These are phyloP conservation scores for Poecilus cupreus DNA, from an alignment of 2,888 invertebrate species.

Conservation along the genomic window DNA sequence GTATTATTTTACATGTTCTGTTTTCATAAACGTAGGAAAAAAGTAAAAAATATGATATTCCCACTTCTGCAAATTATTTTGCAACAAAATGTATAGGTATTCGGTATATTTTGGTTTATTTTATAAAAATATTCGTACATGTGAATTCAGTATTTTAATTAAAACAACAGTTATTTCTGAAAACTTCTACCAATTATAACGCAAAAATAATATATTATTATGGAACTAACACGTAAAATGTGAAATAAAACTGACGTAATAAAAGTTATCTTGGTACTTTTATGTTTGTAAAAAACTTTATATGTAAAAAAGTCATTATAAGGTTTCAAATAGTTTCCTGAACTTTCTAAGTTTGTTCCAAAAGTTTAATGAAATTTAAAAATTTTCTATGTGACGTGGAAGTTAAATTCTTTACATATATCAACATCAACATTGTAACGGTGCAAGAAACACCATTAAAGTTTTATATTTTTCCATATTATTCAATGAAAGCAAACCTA, in stretches of 20 bases:
- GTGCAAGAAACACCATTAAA: neutral
- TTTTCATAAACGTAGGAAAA: too few relatives aligned
- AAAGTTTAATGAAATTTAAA: conserved; percentile 32
- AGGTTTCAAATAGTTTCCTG: conserved; percentile 2
- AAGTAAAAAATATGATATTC: too few relatives aligned
- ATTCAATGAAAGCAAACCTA: too few relatives aligned
- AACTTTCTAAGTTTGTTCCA: conserved; percentile 6
- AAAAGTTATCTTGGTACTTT: neutral
- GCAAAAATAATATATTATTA: neutral
- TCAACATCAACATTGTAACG: conserved; percentile 23
- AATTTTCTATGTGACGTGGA: conserved; percentile 5
- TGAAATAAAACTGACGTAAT: neutral
- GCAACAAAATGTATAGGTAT: too few relatives aligned
- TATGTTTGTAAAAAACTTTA: conserved; percentile 16
- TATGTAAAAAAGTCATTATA: conserved; percentile 16
- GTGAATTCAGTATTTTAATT: too few relatives aligned
- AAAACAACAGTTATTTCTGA: neutral
- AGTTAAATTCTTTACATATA: conserved; percentile 20
- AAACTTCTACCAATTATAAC: neutral
- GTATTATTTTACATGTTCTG: too few relatives aligned
- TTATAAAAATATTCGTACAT: too few relatives aligned
- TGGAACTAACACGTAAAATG: neutral
- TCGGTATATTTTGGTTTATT: too few relatives aligned
- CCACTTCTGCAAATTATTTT: too few relatives aligned
- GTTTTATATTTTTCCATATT: neutral